phyloP scores from a whole-genome alignment of 2,113 vertebrate genomes.

The Lethenteron reissneri region DNA sequence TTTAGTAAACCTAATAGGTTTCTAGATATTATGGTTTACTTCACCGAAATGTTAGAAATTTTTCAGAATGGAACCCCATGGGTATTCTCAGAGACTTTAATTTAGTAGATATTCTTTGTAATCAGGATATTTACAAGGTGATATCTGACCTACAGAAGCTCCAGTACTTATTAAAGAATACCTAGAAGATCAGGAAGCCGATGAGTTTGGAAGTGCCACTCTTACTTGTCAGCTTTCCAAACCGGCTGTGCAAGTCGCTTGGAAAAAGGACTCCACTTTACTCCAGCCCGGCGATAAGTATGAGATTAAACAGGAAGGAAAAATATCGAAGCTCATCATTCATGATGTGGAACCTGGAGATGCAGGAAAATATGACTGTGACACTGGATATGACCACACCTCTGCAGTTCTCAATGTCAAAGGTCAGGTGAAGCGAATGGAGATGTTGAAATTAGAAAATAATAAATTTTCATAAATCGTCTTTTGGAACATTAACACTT shows the following conservation, averaged over 20 bases:
- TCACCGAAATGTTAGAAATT: too few species aligned
- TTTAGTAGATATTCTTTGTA: too few species aligned
- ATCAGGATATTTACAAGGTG: too few species aligned
- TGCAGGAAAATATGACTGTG: slow-evolving; percentile 31
- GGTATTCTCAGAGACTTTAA: too few species aligned
- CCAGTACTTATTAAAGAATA: too few species aligned
- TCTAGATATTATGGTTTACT: too few species aligned
- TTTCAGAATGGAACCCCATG: too few species aligned
- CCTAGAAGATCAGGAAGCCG: not conserved
- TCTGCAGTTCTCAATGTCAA: slow-evolving; percentile 34
- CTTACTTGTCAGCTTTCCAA: slow-evolving; percentile 54
- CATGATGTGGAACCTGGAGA: slow-evolving; percentile 23
- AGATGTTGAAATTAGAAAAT: not conserved
- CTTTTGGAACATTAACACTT: too few species aligned
- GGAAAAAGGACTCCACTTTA: slow-evolving; percentile 32
- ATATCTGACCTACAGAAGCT: too few species aligned
- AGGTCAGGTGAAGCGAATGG: slow-evolving; percentile 22
- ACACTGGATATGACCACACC: slow-evolving; percentile 33
- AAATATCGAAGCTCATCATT: slow-evolving; percentile 33
- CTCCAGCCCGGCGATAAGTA: slow-evolving; percentile 25
- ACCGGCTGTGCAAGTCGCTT: slow-evolving; percentile 28
- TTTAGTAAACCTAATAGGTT: too few species aligned
- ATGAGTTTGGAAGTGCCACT: slow-evolving; percentile 34
- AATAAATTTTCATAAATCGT: too few species aligned
- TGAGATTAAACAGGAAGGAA: slow-evolving; percentile 27